Evolutionary conservation across 1,140 invertebrate species (phyloP).

Genomic region (Patella vulgata): DNA sequence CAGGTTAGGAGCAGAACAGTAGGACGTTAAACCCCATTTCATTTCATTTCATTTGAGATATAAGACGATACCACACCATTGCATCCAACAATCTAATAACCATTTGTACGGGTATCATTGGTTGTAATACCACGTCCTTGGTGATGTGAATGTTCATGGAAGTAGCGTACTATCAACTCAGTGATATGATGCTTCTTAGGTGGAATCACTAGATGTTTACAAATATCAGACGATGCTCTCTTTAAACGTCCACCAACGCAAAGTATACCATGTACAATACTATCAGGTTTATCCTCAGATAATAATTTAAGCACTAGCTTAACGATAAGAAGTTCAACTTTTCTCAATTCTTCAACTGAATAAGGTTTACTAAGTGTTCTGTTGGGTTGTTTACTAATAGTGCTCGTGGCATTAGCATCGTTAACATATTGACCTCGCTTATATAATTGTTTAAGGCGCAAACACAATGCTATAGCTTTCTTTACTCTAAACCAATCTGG

Average conservation of each 20-base stretch:
- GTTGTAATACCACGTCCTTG: conserved; percentile 10
- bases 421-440: conserved; percentile 15
- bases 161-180: conserved; percentile 16
- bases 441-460: conserved; percentile 11
- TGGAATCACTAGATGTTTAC: conserved; percentile 21
- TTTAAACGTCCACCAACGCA: conserved; percentile 18
- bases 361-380: no score
- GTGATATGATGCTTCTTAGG: conserved; percentile 16
- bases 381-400: no score
- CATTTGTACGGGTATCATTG: conserved; percentile 2
- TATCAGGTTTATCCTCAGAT: conserved; percentile 4
- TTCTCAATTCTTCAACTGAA: no score
- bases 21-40: no score
- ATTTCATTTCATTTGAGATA: no score
- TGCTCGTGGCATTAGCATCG: no score
- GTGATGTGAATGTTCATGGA: conserved; percentile 14
- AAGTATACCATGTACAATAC: conserved; percentile 7
- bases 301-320: no score
- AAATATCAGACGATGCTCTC: neutral
- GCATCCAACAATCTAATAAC: conserved; percentile 17
- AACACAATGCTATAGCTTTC: conserved; percentile 13
- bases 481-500: conserved; percentile 5
- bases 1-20: no score
- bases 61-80: neutral
- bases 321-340: no score